These are phyloP conservation scores for Hypselothyrea guttata DNA, from an alignment of 2,888 invertebrate genomes.

Conservation along the genomic window DNA sequence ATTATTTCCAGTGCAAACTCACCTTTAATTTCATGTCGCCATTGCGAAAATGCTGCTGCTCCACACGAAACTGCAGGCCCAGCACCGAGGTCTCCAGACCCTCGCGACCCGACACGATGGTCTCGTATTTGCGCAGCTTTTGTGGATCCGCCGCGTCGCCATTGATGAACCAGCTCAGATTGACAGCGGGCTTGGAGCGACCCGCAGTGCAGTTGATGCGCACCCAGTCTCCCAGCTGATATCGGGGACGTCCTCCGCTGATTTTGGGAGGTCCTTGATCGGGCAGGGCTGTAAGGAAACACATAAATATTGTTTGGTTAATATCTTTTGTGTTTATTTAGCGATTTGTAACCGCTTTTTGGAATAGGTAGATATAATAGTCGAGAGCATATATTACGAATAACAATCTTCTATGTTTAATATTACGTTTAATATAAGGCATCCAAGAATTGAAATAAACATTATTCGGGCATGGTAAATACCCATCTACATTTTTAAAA, in stretches of 20 bases:
- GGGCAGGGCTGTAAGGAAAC: slow-evolving; percentile 83
- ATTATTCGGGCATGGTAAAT: too few species aligned
- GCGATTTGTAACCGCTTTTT: too few species aligned
- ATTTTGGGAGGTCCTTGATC: slow-evolving; percentile 85
- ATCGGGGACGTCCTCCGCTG: slow-evolving; percentile 84
- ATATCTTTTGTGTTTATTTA: too few species aligned
- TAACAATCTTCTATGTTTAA: too few species aligned
- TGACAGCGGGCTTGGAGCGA: slow-evolving; percentile 85
- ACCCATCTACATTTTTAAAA: too few species aligned
- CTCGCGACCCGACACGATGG: slow-evolving; percentile 84
- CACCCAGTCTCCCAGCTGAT: slow-evolving; percentile 85
- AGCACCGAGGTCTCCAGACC: slow-evolving; percentile 87
- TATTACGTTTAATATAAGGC: too few species aligned
- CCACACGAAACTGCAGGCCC: slow-evolving; percentile 87
- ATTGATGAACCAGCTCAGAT: slow-evolving; percentile 85
- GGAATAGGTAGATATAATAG: too few species aligned
- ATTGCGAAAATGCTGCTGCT: slow-evolving; percentile 86
- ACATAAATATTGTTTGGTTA: too few species aligned
- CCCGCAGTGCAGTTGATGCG: slow-evolving; percentile 86
- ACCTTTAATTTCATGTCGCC: slow-evolving; percentile 89
- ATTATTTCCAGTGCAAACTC: slow-evolving; percentile 11
- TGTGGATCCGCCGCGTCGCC: slow-evolving; percentile 83
- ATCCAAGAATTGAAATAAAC: too few species aligned
- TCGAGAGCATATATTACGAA: too few species aligned
- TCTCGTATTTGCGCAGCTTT: slow-evolving; percentile 83